Percentiles rank a stretch among this genome's conserved stretches.
Conservation (phyloP, 2,113 vertebrate genomes). For the Cyanocitta stelleri region DNA sequence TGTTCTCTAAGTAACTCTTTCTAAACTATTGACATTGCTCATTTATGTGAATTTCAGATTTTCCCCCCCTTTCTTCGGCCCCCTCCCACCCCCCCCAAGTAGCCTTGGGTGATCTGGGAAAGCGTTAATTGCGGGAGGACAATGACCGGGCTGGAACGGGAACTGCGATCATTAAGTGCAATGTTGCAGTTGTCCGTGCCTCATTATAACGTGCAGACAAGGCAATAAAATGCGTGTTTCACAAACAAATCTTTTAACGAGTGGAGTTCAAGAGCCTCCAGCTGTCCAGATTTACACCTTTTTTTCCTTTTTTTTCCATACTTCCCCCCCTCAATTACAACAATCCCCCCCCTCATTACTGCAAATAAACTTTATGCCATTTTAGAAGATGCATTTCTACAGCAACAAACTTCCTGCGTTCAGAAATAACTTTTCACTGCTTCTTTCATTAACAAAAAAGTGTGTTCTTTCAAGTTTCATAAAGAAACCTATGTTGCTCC, state of each 20-base stretch:
- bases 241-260: conserved; percentile 89
- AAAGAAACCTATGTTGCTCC: not conserved
- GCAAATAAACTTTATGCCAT: conserved; percentile 50
- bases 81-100: conserved; percentile 15
- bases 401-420: conserved; percentile 17
- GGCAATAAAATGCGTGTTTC: conserved; percentile 88
- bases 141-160: conserved; percentile 77
- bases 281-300: conserved; percentile 81
- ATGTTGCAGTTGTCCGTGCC: conserved; percentile 90
- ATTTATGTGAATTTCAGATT: conserved; percentile 95
- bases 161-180: conserved; percentile 89
- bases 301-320: not conserved
- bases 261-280: conserved; percentile 82
- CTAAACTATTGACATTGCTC: conserved; percentile 98
- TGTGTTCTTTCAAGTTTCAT: not conserved
- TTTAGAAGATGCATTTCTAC: conserved; percentile 18
- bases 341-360: not conserved
- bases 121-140: conserved; percentile 91
- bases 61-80: not conserved
- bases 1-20: conserved; percentile 98
- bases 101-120: conserved; percentile 85
- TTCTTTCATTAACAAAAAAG: not conserved
- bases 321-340: not conserved
- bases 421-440: conserved; percentile 21
- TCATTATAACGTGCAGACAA: conserved; percentile 88